Evolutionary conservation across 1,140 invertebrate genomes (phyloP).

Genomic region (Zaprionus lachaisei): DNA sequence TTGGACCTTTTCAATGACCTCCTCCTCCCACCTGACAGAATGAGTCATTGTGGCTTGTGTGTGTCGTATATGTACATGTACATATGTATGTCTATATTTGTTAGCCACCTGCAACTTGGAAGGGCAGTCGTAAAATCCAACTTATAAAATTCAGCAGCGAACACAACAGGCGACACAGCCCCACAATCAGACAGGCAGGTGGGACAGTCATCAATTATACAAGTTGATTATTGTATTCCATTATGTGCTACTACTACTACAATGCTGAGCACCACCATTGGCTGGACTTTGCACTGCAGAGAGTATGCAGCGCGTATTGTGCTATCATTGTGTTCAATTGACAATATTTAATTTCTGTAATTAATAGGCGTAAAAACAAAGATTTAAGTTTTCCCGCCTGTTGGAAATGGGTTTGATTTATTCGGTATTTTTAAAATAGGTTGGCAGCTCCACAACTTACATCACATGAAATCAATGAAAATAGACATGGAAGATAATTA

Average conservation of each 20-base stretch:
- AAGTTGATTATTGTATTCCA: background rate
- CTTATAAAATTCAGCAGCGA: background rate
- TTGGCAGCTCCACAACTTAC: constrained; percentile 27
- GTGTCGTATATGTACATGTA: background rate
- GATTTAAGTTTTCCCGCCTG: constrained; percentile 13
- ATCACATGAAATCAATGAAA: constrained; percentile 3
- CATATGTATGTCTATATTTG: constrained; percentile 1
- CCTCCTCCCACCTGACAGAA: background rate
- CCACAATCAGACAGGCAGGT: background rate
- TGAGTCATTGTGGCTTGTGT: constrained; percentile 21
- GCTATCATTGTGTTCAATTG: background rate
- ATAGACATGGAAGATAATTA: background rate
- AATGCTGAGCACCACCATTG: background rate
- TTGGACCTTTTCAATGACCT: constrained; percentile 21
- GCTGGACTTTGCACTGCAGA: background rate
- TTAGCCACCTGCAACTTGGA: background rate
- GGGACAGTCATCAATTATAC: constrained; percentile 9
- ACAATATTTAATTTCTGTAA: background rate
- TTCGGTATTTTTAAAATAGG: constrained; percentile 22
- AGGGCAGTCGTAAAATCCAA: constrained; percentile 2
- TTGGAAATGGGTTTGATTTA: background rate
- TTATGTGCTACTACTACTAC: background rate
- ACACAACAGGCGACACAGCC: background rate
- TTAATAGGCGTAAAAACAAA: background rate
- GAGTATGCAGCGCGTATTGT: background rate